These are phyloP conservation scores for Paradoxurus hermaphroditus DNA, from an alignment of 2,113 vertebrate genomes.

Conservation along the genomic window DNA sequence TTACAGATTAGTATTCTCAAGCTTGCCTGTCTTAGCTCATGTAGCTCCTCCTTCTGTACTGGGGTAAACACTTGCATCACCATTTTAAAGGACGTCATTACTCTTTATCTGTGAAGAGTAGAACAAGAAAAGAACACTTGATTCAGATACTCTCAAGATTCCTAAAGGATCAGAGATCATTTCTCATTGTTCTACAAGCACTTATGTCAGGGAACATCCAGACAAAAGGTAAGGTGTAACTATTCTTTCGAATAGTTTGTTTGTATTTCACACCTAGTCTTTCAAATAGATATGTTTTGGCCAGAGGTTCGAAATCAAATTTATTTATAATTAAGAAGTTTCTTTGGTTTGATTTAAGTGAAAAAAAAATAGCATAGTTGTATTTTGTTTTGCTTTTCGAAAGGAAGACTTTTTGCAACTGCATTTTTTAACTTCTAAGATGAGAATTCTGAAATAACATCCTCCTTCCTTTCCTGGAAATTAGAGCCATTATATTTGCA, in stretches of 20 bases:
- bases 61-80: constrained; percentile 22
- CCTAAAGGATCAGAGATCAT: neutral
- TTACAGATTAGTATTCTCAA: constrained; percentile 20
- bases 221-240: constrained; percentile 50
- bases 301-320: neutral
- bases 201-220: neutral
- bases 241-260: neutral
- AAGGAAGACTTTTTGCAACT: neutral
- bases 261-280: neutral
- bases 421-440: neutral
- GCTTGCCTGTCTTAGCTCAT: neutral
- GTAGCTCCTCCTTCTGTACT: constrained; percentile 40
- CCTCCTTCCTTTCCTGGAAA: constrained; percentile 5
- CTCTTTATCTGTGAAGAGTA: constrained; percentile 56
- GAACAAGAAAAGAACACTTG: constrained; percentile 50
- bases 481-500: neutral
- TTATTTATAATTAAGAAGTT: constrained; percentile 40
- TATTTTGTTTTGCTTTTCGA: neutral
- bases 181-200: constrained; percentile 21
- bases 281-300: neutral
- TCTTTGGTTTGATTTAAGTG: constrained; percentile 20
- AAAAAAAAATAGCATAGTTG: neutral
- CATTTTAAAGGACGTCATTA: constrained; percentile 37
- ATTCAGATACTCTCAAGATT: constrained; percentile 13
- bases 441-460: constrained; percentile 24